Conservation (phyloP, 2,888 invertebrate species). For the Cinara cedri region DNA sequence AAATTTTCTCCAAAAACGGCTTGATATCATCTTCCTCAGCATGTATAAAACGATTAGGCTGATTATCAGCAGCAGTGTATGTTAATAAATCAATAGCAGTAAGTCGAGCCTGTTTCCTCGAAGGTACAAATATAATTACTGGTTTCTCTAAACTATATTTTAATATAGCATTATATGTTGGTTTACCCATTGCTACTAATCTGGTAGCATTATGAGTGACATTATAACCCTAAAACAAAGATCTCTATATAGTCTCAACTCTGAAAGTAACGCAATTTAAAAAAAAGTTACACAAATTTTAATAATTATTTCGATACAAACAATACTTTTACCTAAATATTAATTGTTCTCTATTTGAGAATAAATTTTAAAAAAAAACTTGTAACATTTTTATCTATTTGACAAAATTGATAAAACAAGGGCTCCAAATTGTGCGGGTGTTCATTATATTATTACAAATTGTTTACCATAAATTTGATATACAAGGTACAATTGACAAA, state of each 20-base stretch:
- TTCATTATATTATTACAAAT: no score
- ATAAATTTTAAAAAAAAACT: no score
- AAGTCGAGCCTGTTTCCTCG: conserved; percentile 87
- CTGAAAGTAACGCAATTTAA: no score
- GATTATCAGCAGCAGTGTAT: conserved; percentile 87
- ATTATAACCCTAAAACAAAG: conserved; percentile 79
- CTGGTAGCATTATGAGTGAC: conserved; percentile 96
- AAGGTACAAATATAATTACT: conserved; percentile 88
- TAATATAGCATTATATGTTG: conserved; percentile 90
- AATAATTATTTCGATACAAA: no score
- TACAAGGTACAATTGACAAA: no score
- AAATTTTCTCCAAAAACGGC: conserved; percentile 84
- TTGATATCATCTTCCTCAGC: conserved; percentile 84
- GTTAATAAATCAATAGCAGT: conserved; percentile 96
- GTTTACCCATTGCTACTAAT: conserved; percentile 96
- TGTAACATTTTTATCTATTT: no score
- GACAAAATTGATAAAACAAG: no score
- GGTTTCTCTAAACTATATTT: conserved; percentile 84
- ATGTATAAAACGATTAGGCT: conserved; percentile 87
- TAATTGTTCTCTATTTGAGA: no score
- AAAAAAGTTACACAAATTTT: no score
- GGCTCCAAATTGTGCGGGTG: no score
- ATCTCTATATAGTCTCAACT: background rate
- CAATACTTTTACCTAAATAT: no score
- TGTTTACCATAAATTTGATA: no score